These are phyloP conservation scores for Limnephilus auricula DNA, from an alignment of 2,888 invertebrate genomes.

Conservation along the genomic window DNA sequence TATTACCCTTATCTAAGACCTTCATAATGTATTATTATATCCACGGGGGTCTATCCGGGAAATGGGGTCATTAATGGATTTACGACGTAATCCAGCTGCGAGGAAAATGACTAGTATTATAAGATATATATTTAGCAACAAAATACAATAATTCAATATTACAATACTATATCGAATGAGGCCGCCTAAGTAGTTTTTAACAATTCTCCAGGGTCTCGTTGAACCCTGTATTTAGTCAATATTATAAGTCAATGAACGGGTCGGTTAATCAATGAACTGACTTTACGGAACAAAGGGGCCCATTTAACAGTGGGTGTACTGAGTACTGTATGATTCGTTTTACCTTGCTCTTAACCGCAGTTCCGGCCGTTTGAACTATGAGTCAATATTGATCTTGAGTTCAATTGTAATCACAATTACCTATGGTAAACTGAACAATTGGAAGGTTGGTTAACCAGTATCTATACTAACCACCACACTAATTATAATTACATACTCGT, in stretches of 20 bases:
- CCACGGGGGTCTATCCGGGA: not conserved
- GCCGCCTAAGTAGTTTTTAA: not conserved
- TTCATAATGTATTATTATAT: not conserved
- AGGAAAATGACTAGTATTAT: not conserved
- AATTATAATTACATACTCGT: not conserved
- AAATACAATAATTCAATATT: not conserved
- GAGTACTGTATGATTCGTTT: not conserved
- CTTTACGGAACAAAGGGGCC: not conserved
- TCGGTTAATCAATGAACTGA: not conserved
- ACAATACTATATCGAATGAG: not conserved
- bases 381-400: slow-evolving; percentile 21
- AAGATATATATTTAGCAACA: too few species aligned
- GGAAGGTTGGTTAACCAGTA: not conserved
- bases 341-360: slow-evolving; percentile 13
- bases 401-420: not conserved
- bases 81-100: not conserved
- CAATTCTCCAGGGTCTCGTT: not conserved
- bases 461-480: not conserved
- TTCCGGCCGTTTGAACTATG: slow-evolving; percentile 5
- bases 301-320: not conserved
- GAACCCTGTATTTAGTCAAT: not conserved
- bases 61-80: not conserved
- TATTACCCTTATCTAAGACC: not conserved
- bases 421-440: not conserved
- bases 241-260: not conserved